phyloP scores from a whole-genome alignment of 2,888 invertebrate genomes.

The Trachelus tabidus region DNA sequence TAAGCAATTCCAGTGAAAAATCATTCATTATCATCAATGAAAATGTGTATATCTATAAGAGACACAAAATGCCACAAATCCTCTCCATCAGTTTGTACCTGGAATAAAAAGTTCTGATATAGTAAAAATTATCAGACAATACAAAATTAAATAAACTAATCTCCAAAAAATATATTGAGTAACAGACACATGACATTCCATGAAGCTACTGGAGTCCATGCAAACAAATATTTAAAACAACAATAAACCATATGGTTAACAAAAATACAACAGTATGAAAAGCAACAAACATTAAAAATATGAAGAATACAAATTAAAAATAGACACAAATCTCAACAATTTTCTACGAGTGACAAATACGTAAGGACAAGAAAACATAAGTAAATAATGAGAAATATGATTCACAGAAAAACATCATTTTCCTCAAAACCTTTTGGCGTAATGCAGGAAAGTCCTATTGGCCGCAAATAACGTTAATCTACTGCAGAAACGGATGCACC shows the following conservation, averaged over 20 bases:
- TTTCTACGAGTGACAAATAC: not conserved
- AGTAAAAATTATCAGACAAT: not conserved
- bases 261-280: not conserved
- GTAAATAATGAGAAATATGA: not conserved
- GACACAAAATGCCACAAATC: not conserved
- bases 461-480: conserved; percentile 7
- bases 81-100: not conserved
- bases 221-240: not conserved
- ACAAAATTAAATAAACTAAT: not conserved
- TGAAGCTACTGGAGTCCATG: not conserved
- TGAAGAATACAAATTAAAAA: not conserved
- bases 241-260: not conserved
- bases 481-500: conserved; percentile 19
- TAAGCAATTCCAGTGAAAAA: not conserved
- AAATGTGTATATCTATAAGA: not conserved
- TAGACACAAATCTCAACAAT: not conserved
- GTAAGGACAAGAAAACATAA: not conserved
- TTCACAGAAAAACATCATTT: not conserved
- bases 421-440: conserved; percentile 2
- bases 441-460: not conserved
- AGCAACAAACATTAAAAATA: not conserved
- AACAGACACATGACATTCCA: not conserved
- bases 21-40: not conserved
- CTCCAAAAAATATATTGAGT: not conserved
- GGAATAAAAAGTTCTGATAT: not conserved